A percentile compares a stretch with the other conserved stretches of the same genome.
phyloP scores from a whole-genome alignment of 1,140 invertebrate genomes.

The Dysdera silvatica region DNA sequence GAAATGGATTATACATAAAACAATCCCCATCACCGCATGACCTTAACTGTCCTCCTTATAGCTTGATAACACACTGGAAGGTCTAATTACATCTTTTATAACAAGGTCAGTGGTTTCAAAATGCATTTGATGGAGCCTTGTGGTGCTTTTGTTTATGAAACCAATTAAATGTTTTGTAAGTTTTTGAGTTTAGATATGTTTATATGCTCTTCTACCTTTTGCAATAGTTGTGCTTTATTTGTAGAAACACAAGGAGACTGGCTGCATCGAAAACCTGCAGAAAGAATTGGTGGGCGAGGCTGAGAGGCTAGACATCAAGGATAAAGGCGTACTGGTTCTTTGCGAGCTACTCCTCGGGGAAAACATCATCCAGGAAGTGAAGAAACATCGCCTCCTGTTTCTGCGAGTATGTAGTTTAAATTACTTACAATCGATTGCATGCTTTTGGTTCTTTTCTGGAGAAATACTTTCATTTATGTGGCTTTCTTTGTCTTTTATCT shows the following conservation, averaged over 20 bases:
- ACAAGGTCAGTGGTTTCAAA: no score
- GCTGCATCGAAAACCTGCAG: constrained; percentile 48
- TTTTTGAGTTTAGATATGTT: no score
- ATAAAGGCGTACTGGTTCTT: constrained; percentile 84
- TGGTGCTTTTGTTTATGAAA: no score
- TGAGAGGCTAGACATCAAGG: constrained; percentile 88
- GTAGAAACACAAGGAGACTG: constrained; percentile 40
- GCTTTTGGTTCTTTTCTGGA: background rate
- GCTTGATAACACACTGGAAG: no score
- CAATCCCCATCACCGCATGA: no score
- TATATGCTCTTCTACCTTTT: no score
- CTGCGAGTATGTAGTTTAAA: constrained; percentile 44
- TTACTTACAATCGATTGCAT: background rate
- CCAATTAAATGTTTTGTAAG: no score
- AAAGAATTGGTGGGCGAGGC: constrained; percentile 88
- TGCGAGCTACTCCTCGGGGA: constrained; percentile 86
- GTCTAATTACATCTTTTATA: no score
- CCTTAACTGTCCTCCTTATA: no score
- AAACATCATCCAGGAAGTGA: constrained; percentile 66
- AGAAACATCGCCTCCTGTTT: constrained; percentile 48
- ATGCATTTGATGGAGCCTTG: no score
- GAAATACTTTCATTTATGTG: background rate
- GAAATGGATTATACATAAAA: no score
- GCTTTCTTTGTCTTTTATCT: constrained; percentile 26
- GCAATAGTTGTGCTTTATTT: no score